These are phyloP conservation scores for Drosophila planitibia DNA, from an alignment of 2,888 invertebrate species.

Conservation along the genomic window DNA sequence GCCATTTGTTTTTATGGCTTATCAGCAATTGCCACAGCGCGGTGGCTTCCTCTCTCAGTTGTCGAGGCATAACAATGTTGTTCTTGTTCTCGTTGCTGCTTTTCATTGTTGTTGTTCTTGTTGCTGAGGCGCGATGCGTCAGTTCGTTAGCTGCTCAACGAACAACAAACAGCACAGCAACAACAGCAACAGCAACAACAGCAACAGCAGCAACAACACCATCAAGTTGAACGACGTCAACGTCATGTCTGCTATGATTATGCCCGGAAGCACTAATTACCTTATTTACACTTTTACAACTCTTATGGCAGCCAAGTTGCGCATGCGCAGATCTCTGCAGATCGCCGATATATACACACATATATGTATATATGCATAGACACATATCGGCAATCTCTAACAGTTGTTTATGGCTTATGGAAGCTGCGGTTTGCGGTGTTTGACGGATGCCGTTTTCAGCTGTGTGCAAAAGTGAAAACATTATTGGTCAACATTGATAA, in stretches of 20 bases:
- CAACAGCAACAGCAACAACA: not conserved
- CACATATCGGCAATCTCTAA: slow-evolving; percentile 46
- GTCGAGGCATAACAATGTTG: slow-evolving; percentile 67
- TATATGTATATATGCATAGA: not conserved
- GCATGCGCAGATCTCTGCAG: slow-evolving; percentile 54
- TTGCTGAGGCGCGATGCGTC: slow-evolving; percentile 49
- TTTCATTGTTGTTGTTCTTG: slow-evolving; percentile 19
- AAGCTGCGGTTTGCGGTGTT: slow-evolving; percentile 50
- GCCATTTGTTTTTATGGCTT: slow-evolving; percentile 77
- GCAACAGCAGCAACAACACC: slow-evolving; percentile 2
- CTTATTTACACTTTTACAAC: slow-evolving; percentile 84
- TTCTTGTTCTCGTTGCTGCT: slow-evolving; percentile 8
- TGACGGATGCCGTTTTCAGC: slow-evolving; percentile 60
- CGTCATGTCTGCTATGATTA: slow-evolving; percentile 78
- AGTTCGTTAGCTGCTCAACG: slow-evolving; percentile 65
- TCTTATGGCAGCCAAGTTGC: slow-evolving; percentile 58
- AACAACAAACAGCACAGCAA: slow-evolving; percentile 17
- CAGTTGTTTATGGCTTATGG: slow-evolving; percentile 72
- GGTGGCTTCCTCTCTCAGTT: slow-evolving; percentile 28
- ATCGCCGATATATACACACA: not conserved
- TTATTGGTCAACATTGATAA: slow-evolving; percentile 27
- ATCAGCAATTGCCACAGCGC: slow-evolving; percentile 66
- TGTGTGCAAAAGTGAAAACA: slow-evolving; percentile 69
- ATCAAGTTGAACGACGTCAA: slow-evolving; percentile 45
- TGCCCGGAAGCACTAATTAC: slow-evolving; percentile 84